These are phyloP conservation scores for Mimachlamys varia DNA, from an alignment of 2,888 invertebrate genomes.

Conservation along the genomic window DNA sequence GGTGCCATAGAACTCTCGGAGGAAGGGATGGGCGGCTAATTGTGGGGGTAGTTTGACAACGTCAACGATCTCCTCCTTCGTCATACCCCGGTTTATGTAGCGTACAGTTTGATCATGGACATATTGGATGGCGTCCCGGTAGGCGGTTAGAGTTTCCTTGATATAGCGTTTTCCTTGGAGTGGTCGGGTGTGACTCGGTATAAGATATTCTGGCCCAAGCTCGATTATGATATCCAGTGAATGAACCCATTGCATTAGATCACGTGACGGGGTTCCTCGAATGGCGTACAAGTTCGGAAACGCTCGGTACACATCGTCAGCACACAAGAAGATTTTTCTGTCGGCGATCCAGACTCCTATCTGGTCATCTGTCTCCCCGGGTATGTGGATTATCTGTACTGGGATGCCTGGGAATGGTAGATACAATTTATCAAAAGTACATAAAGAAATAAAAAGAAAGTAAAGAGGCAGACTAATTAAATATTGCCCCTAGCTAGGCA, in stretches of 20 bases:
- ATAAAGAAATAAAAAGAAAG: background rate
- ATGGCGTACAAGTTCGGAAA: conserved; percentile 75
- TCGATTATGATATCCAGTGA: conserved; percentile 69
- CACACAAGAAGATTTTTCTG: conserved; percentile 63
- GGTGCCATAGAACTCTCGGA: conserved; percentile 70
- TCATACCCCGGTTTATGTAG: conserved; percentile 68
- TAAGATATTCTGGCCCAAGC: conserved; percentile 62
- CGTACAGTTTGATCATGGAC: conserved; percentile 73
- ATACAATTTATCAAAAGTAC: background rate
- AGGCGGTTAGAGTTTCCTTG: conserved; percentile 53
- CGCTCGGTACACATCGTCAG: conserved; percentile 70
- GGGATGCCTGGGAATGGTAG: conserved; percentile 59
- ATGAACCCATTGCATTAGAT: conserved; percentile 61
- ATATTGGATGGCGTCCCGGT: conserved; percentile 70
- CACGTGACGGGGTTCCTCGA: conserved; percentile 65
- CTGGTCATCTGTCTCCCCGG: conserved; percentile 73
- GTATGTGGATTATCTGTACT: conserved; percentile 69
- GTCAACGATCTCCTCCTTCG: conserved; percentile 68
- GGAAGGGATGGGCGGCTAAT: conserved; percentile 60
- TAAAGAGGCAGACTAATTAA: too few species aligned
- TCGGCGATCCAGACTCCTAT: conserved; percentile 70
- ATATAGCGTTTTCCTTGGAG: conserved; percentile 60
- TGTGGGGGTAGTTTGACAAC: conserved; percentile 61
- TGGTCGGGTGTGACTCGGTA: conserved; percentile 71
- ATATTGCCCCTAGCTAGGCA: too few species aligned